Evolutionary conservation across 2,113 vertebrate genomes (phyloP), one percentile per base, ranked within the genome.

Genomic region (Semicossyphus pulcher): DNA sequence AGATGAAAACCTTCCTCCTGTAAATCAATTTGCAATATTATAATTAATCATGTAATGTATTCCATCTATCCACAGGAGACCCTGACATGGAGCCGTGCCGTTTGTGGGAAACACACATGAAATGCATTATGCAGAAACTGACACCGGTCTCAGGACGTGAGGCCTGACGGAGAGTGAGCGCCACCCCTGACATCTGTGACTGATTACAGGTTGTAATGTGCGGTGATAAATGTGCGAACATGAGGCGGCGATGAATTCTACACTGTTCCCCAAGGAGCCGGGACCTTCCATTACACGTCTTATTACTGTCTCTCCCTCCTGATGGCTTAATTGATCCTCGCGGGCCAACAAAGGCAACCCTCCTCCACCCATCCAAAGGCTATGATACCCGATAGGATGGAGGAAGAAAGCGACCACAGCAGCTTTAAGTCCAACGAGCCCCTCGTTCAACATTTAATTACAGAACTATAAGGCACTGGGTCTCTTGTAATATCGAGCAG

Each of bases 311-410:
- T 72, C 57, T 28, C 32, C 58, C 69, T 72, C 58, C 71, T 80
- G 78, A 88, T 70, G 81, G 49, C 88, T 91, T 90, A 90, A 93
- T 90, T 89, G 89, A 93, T 91, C 86, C 79, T 83, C 36, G 15
- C 3, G 67, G 76, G 64, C 74, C 61, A 58, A 78, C 59, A 78
- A 79, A 87, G 48, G 29, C 61, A 80, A 47, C 37, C 75, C 60
- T 32, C 47, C 56, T 63, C 59, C 62, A 58, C 45, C 67, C 58
- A 62, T 54, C 69, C 47, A 65, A 53, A 82, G 58, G 78, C 76
- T 69, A 75, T 69, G 58, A 78, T 60, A 74, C 69, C 74, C 47
- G 71, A 83, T 75, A 76, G 70, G 31, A 54, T 23, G 31, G n/a
- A 10, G 28, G 9, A 7, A 23, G 15, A 57, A 16, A 45, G 5